Base-by-base conservation (phyloP, 2,888 invertebrate genomes). In the Linnaemya tessellans region DNA sequence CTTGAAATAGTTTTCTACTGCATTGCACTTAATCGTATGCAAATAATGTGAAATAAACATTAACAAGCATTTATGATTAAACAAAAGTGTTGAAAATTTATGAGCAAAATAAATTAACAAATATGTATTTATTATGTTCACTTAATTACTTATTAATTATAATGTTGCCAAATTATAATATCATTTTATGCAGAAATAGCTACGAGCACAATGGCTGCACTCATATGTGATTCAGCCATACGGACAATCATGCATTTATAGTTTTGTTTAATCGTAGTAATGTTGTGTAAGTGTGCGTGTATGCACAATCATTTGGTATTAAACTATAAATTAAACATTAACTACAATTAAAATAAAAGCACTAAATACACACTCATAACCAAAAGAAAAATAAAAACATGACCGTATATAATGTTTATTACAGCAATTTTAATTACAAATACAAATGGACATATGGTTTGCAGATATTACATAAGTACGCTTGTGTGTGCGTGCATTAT, bases 251-350 rank as follows among this genome's bases (percentile, higher is more conserved):
- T 70, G 58, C 10, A 30, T 25, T 1, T 58, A 58, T 22, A 3
- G 15, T 22, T 9, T 1, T 10, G 20, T 3, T 54, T 56, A 56
- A 25, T 25, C 4, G 25, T 18, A 18, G 10, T 38, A 0, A 11
- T 43, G 18, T 60, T 30, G 30, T 30, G 30, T 30, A 30, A 30
- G 30, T 30, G 5, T 30, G 30, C 5, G 30, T 30, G 30, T n/a
- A 58, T 22, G 54, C 60, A 80, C 62, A 68, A 46, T 58, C 70
- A 80, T 84, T 80, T 58, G 13, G 77, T 62, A 84, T 77, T 54
- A 80, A 80, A 67, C 80, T 77, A 84, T 84, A 84, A 84, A 84
- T 84, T 80, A 54, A 62, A 77, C 71, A 84, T 84, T 80, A 84
- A 80, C 71, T 77, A 67, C 71, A 80, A 80, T 84, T 80, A 73